A percentile compares a stretch with the other conserved stretches of the same genome.
These are phyloP conservation scores for Halocynthia aurantium DNA, from an alignment of 23 tunicate species.

Conservation along the genomic window DNA sequence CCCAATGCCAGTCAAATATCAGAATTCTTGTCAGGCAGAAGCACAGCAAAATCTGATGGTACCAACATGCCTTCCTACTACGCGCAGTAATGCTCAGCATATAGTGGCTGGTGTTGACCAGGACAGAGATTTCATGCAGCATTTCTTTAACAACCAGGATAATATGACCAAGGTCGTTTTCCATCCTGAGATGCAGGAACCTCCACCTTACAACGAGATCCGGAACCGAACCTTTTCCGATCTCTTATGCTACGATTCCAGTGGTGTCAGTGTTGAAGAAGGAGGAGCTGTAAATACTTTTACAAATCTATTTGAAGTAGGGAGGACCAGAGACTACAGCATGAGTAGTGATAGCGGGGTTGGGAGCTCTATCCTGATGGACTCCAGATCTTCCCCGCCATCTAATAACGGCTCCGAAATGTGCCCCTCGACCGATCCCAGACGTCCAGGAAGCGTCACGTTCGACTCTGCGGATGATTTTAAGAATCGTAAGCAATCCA, in stretches of 20 bases:
- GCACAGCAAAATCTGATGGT: not conserved
- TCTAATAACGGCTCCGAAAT: not conserved
- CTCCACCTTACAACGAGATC: not conserved
- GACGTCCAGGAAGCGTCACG: not conserved
- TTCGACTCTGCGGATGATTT: not conserved
- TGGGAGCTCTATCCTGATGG: conserved; percentile 26
- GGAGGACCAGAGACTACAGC: conserved; percentile 26
- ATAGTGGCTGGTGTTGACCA: not conserved
- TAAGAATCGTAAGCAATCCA: conserved; percentile 1
- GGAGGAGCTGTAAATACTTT: not conserved
- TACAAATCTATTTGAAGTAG: not conserved
- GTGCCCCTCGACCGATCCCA: not conserved
- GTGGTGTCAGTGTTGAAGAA: not conserved
- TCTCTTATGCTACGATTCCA: not conserved
- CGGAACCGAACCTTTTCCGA: conserved; percentile 8
- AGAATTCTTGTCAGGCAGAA: not conserved
- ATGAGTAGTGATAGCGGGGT: conserved; percentile 60
- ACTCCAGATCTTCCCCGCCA: not conserved
- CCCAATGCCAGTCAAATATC: not conserved
- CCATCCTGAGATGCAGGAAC: not conserved
- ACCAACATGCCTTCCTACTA: not conserved
- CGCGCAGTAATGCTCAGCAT: not conserved
- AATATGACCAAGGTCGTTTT: not conserved
- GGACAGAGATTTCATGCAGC: not conserved
- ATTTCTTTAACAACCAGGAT: conserved; percentile 2